Evolutionary conservation across 2,797 vertebrate genomes (phyloP).

Genomic region (Brotula barbata): DNA sequence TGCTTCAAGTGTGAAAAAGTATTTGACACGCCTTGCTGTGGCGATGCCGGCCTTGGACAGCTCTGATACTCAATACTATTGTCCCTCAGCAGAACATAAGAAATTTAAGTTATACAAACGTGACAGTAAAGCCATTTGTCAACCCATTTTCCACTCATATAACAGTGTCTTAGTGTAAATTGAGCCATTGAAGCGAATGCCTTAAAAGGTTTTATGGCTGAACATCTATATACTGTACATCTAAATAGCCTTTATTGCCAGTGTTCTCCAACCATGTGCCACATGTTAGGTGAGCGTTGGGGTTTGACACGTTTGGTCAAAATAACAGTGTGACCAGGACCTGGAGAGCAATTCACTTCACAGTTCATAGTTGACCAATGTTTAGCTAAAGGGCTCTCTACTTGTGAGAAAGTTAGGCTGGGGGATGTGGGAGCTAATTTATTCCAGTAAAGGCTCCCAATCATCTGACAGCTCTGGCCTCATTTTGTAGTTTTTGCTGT

Average conservation of each 20-base stretch:
- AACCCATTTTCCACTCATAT: constrained; percentile 19
- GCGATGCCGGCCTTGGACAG: constrained; percentile 50
- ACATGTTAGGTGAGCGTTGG: constrained; percentile 10
- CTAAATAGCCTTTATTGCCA: constrained; percentile 9
- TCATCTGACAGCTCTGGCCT: background rate
- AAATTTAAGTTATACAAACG: constrained; percentile 35
- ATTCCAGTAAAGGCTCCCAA: constrained; percentile 9
- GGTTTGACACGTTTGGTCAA: too few relatives aligned
- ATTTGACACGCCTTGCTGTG: constrained; percentile 57
- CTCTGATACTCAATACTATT: constrained; percentile 37
- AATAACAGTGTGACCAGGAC: too few relatives aligned
- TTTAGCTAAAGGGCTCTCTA: constrained; percentile 25
- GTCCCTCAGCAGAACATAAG: constrained; percentile 14
- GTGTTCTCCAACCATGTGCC: constrained; percentile 16
- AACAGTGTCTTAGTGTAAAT: constrained; percentile 28
- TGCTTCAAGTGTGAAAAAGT: constrained; percentile 56
- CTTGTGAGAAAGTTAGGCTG: constrained; percentile 10
- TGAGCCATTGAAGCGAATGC: constrained; percentile 32
- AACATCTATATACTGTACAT: constrained; percentile 5
- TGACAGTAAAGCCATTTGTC: constrained; percentile 24
- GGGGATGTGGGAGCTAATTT: constrained; percentile 14
- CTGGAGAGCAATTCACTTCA: constrained; percentile 24
- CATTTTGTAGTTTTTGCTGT: constrained; percentile 3
- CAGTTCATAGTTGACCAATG: constrained; percentile 28
- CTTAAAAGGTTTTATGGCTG: constrained; percentile 33